Base-by-base conservation (phyloP, 2,113 vertebrate genomes). In the Macaca mulatta region DNA sequence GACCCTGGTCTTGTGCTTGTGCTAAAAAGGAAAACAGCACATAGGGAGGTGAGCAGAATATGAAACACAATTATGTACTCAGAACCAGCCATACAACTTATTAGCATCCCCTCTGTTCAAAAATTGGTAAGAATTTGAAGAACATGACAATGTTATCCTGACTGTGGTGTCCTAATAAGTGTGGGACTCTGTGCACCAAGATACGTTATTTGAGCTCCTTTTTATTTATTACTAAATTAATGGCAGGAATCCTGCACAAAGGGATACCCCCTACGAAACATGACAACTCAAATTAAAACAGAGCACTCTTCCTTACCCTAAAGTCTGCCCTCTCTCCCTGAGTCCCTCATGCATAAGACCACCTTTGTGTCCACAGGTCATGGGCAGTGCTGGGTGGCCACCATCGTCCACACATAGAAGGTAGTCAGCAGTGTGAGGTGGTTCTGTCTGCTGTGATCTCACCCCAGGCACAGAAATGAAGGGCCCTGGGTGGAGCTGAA, bases 391-490 rank as follows among this genome's bases (percentile, higher is more conserved):
- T 11, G 20, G 7, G 30, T 6, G 11, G 38, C 14, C 45, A 7
- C 30, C 7, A 3, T 30, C 12, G 2, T 45, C n/a, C 50, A 18
- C 22, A 40, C 11, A 4, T 40, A 38, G 18, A 84, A 40, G 9
- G 17, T 0, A 25, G 16, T 32, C 38, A 30, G 30, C 16, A 40
- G n/a, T 2, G 2, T 8, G 23, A 59, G n/a, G 4, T 10, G 9
- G 7, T 50, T 32, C 8, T 2, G 30, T 4, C 14, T 3, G 4
- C 45, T 5, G 1, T 1, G n/a, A 4, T 32, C 25, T 18, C 38
- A 16, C 16, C 43, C 11, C 25, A 27, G n/a, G 18, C 8, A 0
- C 0, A 1, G 69, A 48, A 45, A n/a, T 3, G 38, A 6, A 2
- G 10, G 48, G 55, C 8, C 27, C 80, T 14, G 43, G 38, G 27